Evolutionary conservation across 1,140 invertebrate genomes (phyloP), one percentile per base, ranked within the genome.

Genomic region (Ceratina japonica): DNA sequence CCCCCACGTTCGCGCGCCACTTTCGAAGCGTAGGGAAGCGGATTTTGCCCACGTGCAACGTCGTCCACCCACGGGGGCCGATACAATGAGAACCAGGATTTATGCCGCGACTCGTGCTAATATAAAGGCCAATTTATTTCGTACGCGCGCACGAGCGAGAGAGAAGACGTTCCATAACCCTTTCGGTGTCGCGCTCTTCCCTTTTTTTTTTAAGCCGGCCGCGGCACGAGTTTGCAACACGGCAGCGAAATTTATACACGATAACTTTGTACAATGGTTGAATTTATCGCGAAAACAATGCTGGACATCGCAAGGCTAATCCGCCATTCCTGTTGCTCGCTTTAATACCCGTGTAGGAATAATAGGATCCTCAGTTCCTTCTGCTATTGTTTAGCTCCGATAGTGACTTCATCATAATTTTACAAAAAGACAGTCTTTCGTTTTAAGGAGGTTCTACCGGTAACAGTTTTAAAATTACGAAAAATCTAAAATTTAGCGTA

Each of bases 51-150:
- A 88, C 88, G 85, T 88, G 82, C 71, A 79, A 52, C 73, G 73
- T 76, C 76, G 82, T 87, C 87, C 89, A 88, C 89, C 89, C 83
- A 89, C 89, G 84, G 80, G 62, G 80, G 70, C 83, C 87, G 89
- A 90, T 87, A 91, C 90, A 90, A 90, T 88, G 88, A 91, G 82
- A 78, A 64, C 61, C 70, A 74, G 84, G 89, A 91, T 91, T 91
- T 91, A 91, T 90, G 85, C 82, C 82, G 83, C 83, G 80, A 87
- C 87, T 88, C 79, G 86, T 85, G 87, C 87, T 89, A 89, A 89
- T 91, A 90, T 90, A 89, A 89, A 89, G 86, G 79, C 87, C 87
- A 90, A 89, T 89, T 90, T 90, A 90, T 89, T 87, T 87, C 80
- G 82, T 82, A 79, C 64, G 44, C 64, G 44, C 66, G 78, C 68